Conservation (phyloP, 2,113 vertebrate species). For the Rhipidura dahli region DNA sequence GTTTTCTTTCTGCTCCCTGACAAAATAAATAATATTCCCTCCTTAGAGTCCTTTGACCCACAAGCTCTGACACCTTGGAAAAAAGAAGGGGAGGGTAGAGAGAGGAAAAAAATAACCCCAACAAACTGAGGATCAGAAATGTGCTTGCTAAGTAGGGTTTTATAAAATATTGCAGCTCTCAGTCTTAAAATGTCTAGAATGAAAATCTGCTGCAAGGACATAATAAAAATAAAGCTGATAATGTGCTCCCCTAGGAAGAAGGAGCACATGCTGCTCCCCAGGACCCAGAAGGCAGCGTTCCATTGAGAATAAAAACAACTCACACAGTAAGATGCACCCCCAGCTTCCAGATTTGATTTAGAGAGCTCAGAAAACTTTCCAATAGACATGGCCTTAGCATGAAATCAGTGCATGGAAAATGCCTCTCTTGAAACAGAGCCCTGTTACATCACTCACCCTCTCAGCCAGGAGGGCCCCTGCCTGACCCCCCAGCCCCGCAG, state of each 20-base stretch:
- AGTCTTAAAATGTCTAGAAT: conserved; percentile 10
- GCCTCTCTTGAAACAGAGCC: not conserved
- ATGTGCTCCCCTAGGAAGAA: not conserved
- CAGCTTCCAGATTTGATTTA: not conserved
- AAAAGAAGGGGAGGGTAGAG: not conserved
- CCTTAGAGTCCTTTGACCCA: not conserved
- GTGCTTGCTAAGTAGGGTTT: not conserved
- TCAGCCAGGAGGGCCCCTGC: not conserved
- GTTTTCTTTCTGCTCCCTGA: not conserved
- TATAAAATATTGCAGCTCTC: not conserved
- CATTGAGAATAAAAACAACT: not conserved
- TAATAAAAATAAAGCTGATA: conserved; percentile 26
- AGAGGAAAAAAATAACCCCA: not conserved
- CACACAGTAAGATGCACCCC: not conserved
- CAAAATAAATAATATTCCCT: not conserved
- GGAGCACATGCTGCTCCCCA: not conserved
- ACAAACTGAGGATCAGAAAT: not conserved
- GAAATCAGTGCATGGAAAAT: not conserved
- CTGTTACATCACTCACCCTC: not conserved
- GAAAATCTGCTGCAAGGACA: not conserved
- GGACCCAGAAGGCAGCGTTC: not conserved
- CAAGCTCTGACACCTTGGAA: not conserved
- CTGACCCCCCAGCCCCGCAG: not conserved
- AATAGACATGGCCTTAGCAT: not conserved
- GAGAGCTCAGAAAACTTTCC: not conserved